Evolutionary conservation across 2,113 vertebrate species (phyloP).

Genomic region (Pyrgilauda ruficollis): DNA sequence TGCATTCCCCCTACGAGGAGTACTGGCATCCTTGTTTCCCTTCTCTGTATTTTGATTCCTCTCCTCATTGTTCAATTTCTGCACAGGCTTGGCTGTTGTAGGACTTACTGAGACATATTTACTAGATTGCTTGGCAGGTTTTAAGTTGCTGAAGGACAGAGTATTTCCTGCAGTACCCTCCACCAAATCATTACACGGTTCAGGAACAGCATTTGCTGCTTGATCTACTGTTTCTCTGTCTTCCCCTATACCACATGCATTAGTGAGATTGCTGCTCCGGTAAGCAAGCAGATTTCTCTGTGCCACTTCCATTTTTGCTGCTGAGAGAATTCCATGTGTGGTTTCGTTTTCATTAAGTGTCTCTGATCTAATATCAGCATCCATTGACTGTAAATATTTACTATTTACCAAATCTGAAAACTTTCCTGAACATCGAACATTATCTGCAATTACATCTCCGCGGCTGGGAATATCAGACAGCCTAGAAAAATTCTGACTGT

Average conservation of each 20-base stretch:
- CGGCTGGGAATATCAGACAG: background rate
- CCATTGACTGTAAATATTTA: background rate
- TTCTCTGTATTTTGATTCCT: background rate
- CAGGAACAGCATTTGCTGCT: background rate
- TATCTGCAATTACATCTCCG: background rate
- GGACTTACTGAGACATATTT: background rate
- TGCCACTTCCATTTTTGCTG: background rate
- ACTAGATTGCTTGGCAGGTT: background rate
- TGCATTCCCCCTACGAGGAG: conserved; percentile 2
- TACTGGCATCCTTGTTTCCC: background rate
- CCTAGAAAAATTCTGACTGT: background rate
- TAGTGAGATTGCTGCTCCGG: background rate
- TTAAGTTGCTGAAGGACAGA: background rate
- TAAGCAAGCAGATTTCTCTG: background rate
- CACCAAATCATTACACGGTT: background rate
- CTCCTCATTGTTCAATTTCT: background rate
- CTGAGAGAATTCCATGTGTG: background rate
- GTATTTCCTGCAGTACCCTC: background rate
- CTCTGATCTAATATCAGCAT: background rate
- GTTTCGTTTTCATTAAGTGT: background rate
- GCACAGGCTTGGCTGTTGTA: background rate
- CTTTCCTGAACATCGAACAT: background rate
- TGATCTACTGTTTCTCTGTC: background rate
- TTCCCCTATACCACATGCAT: background rate
- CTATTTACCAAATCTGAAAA: background rate